phyloP scores from a whole-genome alignment of 2,113 vertebrate genomes.

The Erpornis zantholeuca region DNA sequence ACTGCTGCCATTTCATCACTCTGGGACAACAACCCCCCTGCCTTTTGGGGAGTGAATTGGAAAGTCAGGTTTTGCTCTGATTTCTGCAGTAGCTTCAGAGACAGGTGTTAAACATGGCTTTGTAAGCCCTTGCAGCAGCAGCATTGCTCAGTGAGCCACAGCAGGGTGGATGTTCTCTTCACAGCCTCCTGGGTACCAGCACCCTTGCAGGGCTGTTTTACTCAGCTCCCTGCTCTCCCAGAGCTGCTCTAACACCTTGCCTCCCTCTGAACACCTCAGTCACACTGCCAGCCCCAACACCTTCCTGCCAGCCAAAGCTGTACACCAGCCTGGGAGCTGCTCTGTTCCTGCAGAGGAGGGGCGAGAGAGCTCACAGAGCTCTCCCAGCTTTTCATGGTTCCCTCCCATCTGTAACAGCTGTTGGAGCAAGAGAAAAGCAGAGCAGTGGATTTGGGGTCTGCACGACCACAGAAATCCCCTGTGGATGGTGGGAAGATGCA shows the following conservation, averaged over 20 bases:
- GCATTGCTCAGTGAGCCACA: background rate
- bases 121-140: background rate
- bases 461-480: background rate
- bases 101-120: background rate
- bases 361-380: background rate
- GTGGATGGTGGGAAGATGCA: background rate
- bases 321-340: background rate
- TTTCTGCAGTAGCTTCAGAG: background rate
- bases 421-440: background rate
- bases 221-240: background rate
- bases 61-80: background rate
- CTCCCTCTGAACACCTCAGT: background rate
- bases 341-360: background rate
- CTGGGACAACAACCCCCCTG: background rate
- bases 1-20: background rate
- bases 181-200: background rate
- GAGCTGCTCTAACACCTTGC: background rate
- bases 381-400: background rate
- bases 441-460: background rate
- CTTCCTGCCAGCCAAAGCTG: background rate
- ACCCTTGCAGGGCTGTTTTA: background rate
- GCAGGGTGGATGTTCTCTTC: conserved; percentile 33
- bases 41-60: background rate
- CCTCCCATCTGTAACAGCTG: background rate
- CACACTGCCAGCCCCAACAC: background rate